Percentiles rank a stretch among this genome's conserved stretches.
Conservation (phyloP, 2,888 invertebrate species). For the Erebia aethiops region DNA sequence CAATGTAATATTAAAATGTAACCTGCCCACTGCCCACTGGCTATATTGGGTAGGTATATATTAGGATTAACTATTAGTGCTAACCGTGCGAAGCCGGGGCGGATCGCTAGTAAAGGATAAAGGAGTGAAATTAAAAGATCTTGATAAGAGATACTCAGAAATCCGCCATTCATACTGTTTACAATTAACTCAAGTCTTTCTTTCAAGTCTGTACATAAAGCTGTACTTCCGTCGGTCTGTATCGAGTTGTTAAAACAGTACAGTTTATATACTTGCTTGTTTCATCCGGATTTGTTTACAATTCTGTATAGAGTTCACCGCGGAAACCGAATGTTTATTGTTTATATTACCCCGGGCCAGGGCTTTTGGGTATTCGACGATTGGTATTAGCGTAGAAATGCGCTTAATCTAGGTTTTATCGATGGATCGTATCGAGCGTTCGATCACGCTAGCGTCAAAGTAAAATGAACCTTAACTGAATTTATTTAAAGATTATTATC, state of each 20-base stretch:
- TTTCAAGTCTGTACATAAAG: not conserved
- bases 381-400: not conserved
- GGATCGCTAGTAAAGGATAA: too few relatives aligned
- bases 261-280: constrained; percentile 20
- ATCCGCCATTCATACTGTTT: not conserved
- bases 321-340: constrained; percentile 20
- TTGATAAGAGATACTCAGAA: not conserved
- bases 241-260: constrained; percentile 9
- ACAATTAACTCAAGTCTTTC: constrained; percentile 4
- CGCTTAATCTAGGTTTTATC: too few relatives aligned
- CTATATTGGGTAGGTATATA: too few relatives aligned
- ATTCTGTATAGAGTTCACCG: constrained; percentile 1
- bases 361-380: not conserved
- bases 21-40: too few relatives aligned
- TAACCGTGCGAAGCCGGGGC: too few relatives aligned
- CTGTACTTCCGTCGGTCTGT: constrained; percentile 13
- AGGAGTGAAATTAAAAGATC: too few relatives aligned
- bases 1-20: too few relatives aligned
- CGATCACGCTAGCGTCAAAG: too few relatives aligned
- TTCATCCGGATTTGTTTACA: constrained; percentile 19
- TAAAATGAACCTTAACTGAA: too few relatives aligned
- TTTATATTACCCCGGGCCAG: not conserved
- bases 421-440: too few relatives aligned
- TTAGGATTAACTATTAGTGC: too few relatives aligned
- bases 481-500: too few relatives aligned